phyloP scores from a whole-genome alignment of 2,113 vertebrate genomes.

The Psilopsiagon aymara region DNA sequence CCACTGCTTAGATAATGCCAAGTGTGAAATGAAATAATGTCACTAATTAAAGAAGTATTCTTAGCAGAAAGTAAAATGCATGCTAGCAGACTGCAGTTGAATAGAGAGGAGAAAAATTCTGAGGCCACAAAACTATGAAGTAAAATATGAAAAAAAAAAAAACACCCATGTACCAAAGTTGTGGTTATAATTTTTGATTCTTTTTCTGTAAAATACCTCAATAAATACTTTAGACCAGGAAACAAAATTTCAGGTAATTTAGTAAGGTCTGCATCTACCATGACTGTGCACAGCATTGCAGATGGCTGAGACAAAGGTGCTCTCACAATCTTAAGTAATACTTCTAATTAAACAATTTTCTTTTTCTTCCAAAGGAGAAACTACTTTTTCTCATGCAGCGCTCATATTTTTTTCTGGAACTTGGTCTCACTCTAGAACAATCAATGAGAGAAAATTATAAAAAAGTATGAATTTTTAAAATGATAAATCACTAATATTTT shows the following conservation, averaged over 20 bases:
- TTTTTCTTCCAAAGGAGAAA: not conserved
- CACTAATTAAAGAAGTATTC: conserved; percentile 5
- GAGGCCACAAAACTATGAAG: not conserved
- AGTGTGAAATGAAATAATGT: not conserved
- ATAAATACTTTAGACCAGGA: not conserved
- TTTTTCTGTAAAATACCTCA: not conserved
- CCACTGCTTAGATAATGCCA: not conserved
- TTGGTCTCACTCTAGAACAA: not conserved
- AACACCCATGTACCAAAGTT: not conserved
- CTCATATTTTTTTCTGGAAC: not conserved
- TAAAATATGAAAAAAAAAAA: not conserved
- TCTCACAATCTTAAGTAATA: not conserved
- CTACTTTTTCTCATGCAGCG: not conserved
- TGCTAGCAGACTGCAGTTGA: not conserved
- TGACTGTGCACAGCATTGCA: not conserved
- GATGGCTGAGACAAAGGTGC: not conserved
- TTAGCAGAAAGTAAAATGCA: not conserved
- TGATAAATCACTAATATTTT: not conserved
- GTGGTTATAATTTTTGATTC: not conserved
- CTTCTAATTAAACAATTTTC: not conserved
- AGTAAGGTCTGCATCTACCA: not conserved
- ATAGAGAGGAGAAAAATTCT: not conserved
- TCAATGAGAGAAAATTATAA: not conserved
- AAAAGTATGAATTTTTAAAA: not conserved
- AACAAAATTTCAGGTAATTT: not conserved